Evolutionary conservation across 2,888 invertebrate species (phyloP).

Genomic region (Nephrotoma appendiculata): DNA sequence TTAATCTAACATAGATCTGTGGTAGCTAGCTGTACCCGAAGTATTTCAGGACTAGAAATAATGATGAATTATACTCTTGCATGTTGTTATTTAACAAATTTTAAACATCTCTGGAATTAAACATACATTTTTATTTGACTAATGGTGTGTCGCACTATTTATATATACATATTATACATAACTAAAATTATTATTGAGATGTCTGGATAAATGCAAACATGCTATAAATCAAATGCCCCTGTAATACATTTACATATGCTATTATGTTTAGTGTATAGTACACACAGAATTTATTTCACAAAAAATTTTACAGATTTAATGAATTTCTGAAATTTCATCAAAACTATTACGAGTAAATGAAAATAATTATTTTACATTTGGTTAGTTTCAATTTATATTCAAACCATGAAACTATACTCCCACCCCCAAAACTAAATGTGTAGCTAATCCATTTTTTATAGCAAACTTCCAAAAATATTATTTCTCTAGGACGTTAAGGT

Average conservation of each 20-base stretch:
- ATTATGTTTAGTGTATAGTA: not conserved
- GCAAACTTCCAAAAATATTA: no score
- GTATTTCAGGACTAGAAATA: not conserved
- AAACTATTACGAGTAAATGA: not conserved
- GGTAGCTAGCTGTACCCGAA: not conserved
- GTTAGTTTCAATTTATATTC: not conserved
- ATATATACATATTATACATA: not conserved
- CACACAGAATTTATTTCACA: not conserved
- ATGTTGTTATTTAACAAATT: not conserved
- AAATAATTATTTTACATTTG: not conserved
- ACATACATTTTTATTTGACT: not conserved
- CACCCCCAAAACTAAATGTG: no score
- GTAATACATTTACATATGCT: not conserved
- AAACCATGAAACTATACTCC: not conserved
- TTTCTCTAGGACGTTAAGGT: no score
- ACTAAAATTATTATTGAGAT: not conserved
- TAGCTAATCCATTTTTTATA: no score
- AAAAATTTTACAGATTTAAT: not conserved
- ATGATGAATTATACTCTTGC: not conserved
- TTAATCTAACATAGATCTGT: not conserved
- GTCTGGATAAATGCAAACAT: not conserved
- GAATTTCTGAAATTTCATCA: not conserved
- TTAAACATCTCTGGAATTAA: not conserved
- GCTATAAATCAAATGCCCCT: not conserved
- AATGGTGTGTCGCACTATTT: not conserved